These are phyloP conservation scores for Xylota segnis DNA, from an alignment of 2,888 invertebrate genomes.

Conservation along the genomic window DNA sequence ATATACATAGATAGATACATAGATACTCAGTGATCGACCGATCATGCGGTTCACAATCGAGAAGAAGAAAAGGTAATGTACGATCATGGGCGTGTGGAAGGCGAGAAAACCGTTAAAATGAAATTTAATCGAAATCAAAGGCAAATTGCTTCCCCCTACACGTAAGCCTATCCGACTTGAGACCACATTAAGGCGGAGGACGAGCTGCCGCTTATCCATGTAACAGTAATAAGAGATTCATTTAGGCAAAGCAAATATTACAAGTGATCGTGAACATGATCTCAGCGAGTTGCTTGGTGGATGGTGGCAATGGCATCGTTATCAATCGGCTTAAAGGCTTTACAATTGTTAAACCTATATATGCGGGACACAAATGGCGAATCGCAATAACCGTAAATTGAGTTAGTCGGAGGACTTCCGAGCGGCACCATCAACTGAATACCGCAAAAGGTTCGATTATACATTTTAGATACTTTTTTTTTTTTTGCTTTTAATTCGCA, in stretches of 20 bases:
- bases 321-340: slow-evolving; percentile 70
- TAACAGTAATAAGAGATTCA: slow-evolving; percentile 63
- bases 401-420: slow-evolving; percentile 55
- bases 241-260: slow-evolving; percentile 64
- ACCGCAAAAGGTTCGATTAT: slow-evolving; percentile 70
- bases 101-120: slow-evolving; percentile 72
- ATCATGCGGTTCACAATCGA: slow-evolving; percentile 33
- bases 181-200: slow-evolving; percentile 16
- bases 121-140: slow-evolving; percentile 73
- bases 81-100: slow-evolving; percentile 69
- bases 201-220: slow-evolving; percentile 5
- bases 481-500: slow-evolving; percentile 40
- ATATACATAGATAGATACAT: slow-evolving; percentile 2
- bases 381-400: slow-evolving; percentile 72
- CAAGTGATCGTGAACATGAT: slow-evolving; percentile 63
- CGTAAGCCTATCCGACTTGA: slow-evolving; percentile 2
- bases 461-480: slow-evolving; percentile 45
- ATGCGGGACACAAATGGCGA: slow-evolving; percentile 58
- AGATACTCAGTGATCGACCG: slow-evolving; percentile 59
- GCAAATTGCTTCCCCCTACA: slow-evolving; percentile 64
- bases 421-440: slow-evolving; percentile 64
- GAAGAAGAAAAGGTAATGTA: slow-evolving; percentile 47
- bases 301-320: slow-evolving; percentile 59
- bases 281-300: not conserved
- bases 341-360: slow-evolving; percentile 60